Base-by-base conservation (phyloP, 2,888 invertebrate genomes). In the Poecilus cupreus region DNA sequence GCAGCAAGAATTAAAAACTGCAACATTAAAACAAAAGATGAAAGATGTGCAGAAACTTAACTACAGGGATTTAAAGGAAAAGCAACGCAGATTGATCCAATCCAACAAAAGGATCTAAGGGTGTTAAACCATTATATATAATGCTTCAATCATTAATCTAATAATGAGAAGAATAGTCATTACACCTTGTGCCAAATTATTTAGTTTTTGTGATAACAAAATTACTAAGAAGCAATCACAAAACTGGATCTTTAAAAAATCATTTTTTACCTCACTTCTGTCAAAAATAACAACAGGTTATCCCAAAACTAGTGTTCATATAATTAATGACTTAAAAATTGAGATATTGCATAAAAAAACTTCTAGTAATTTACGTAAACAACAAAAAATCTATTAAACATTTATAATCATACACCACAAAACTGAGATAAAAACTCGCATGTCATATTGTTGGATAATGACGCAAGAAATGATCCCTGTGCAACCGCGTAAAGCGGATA, bases 241-340 rank as follows among this genome's bases (percentile, higher is more conserved):
- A 60, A 60, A 26, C 11, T 26, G 10, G 60, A 24, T n/a, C 13
- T 68, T 68, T 39, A 68, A 64, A 8, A n/a, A 18, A 68, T 68
- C 68, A 68, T 68, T 68, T 68, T 68, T 68, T 68, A 68, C 11
- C 18, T 20, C 68, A 39, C 68, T 39, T 18, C 39, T 68, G 68
- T 68, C 68, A 39, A 39, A 68, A 37, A 10, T 68, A 68, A 68
- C 37, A 11, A 68, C 39, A 68, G 68, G 68, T 68, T 68, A 68
- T 68, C 16, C 39, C n/a, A 11, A 68, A 68, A 68, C 10, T 20
- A 13, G 37, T 20, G 10, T 39, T 68, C 20, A 11, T 49, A 49
- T 68, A 68, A 68, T 68, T 68, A 68, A 68, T 68, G 68, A 68
- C 18, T 68, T 37, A 39, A 39, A 37, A 68, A 68, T 68, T 39